Base-by-base conservation (phyloP, 2,797 vertebrate species). In the Enteromius afrohamiltoni region DNA sequence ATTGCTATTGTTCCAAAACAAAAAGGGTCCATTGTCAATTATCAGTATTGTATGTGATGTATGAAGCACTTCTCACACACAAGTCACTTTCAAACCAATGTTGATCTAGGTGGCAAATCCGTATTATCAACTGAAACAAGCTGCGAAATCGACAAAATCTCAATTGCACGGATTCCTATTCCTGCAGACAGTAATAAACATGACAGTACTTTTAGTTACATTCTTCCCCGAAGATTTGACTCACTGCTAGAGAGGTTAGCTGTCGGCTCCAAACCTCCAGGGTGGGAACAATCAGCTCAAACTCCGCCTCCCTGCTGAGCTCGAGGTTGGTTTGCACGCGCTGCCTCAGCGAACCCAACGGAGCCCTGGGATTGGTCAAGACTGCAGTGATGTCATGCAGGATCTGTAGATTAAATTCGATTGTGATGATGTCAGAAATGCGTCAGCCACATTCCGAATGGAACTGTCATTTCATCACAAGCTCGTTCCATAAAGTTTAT, bases 221-320 rank as follows among this genome's bases (percentile, higher is more conserved):
- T 49, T 31, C 4, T 14, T 3, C 13, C 55, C n/a, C 55, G 26
- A 26, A 31, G 70, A 51, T 74, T 64, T 68, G 31, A 75, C n/a
- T 90, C 91, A 97, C 96, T 94, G 95, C 94, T 19, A 97, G 87
- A 3, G 95, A 93, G 76, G 85, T 70, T 4, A 97, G 93, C 81
- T 97, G 95, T 76, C 94, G 95, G 68, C 95, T 94, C 97, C 96
- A 97, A 87, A 94, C 88, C 84, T 96, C 92, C 90, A 97, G 83
- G 0, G 94, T 91, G 0, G 94, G 93, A 5, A 95, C 86, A 42
- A 98, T 91, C 73, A 93, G 89, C 76, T 95, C 93, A 90, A 94
- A 96, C 74, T 93, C 94, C 23, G 86, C 87, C 19, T 79, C 89
- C 58, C 91, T 89, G 10, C 19, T 21, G 2, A 77, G 53, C 29